Conservation (phyloP, 1,140 invertebrate genomes). For the Drosophila kikkawai region DNA sequence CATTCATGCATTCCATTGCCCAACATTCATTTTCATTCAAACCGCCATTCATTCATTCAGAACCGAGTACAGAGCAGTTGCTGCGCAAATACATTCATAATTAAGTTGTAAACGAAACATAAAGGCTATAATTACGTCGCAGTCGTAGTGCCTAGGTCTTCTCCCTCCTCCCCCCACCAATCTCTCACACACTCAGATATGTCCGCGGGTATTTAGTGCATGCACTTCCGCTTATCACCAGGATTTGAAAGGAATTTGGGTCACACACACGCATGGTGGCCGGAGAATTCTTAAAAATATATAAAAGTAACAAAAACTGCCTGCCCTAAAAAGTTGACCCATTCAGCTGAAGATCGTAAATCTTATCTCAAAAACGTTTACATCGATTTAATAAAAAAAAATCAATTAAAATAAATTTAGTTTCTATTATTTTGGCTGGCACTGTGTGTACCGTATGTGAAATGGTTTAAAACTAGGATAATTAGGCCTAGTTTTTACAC, state of each 20-base stretch:
- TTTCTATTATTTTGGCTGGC: too few relatives aligned
- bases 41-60: constrained; percentile 50
- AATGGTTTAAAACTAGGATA: too few relatives aligned
- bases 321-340: not conserved
- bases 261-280: constrained; percentile 27
- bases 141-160: constrained; percentile 48
- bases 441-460: too few relatives aligned
- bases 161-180: constrained; percentile 35
- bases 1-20: constrained; percentile 58
- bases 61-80: constrained; percentile 22
- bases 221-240: constrained; percentile 74
- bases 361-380: not conserved
- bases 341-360: not conserved
- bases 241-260: constrained; percentile 68
- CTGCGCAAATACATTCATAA: constrained; percentile 78
- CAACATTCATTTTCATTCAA: constrained; percentile 55
- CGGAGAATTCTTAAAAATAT: constrained; percentile 7
- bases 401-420: too few relatives aligned
- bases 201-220: constrained; percentile 56
- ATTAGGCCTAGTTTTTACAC: too few relatives aligned
- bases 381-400: too few relatives aligned
- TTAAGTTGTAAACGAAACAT: constrained; percentile 78
- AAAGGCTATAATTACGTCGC: constrained; percentile 70
- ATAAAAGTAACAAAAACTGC: not conserved
- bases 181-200: constrained; percentile 7